Evolutionary conservation across 2,797 vertebrate genomes (phyloP).

Genomic region (Manis javanica): DNA sequence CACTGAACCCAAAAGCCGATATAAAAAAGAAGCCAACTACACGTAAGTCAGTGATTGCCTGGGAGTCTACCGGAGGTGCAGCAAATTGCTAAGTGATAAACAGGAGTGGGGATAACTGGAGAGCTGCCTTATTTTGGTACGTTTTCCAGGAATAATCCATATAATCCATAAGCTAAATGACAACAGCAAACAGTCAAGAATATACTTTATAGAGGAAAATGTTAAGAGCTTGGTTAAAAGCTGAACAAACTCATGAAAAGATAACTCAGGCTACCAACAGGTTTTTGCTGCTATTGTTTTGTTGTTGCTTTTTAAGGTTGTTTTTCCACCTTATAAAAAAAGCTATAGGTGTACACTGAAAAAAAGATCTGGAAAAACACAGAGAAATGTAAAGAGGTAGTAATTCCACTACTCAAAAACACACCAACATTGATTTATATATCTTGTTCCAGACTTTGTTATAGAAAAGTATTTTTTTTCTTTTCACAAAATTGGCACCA

Average conservation of each 20-base stretch:
- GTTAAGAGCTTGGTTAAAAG: not conserved
- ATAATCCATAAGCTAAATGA: slow-evolving; percentile 38
- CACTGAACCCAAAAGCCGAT: not conserved
- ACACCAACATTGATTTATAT: not conserved
- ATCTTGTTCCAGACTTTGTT: slow-evolving; percentile 4
- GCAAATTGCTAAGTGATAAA: not conserved
- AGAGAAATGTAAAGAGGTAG: not conserved
- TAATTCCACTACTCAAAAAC: slow-evolving; percentile 20
- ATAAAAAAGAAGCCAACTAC: not conserved
- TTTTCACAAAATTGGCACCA: slow-evolving; percentile 31
- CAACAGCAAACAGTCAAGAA: slow-evolving; percentile 38
- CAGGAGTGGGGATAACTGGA: not conserved
- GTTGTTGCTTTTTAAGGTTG: not conserved
- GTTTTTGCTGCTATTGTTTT: not conserved
- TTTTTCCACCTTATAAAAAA: not conserved
- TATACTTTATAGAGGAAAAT: not conserved
- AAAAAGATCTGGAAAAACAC: not conserved
- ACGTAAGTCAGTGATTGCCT: not conserved
- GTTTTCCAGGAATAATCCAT: slow-evolving; percentile 33
- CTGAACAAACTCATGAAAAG: not conserved
- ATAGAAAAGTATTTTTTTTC: not conserved
- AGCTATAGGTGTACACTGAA: not conserved
- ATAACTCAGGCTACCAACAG: not conserved
- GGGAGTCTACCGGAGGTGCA: not conserved
- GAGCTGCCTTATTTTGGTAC: not conserved